Evolutionary conservation across 1,140 invertebrate species (phyloP).

Genomic region (Philaenus spumarius): DNA sequence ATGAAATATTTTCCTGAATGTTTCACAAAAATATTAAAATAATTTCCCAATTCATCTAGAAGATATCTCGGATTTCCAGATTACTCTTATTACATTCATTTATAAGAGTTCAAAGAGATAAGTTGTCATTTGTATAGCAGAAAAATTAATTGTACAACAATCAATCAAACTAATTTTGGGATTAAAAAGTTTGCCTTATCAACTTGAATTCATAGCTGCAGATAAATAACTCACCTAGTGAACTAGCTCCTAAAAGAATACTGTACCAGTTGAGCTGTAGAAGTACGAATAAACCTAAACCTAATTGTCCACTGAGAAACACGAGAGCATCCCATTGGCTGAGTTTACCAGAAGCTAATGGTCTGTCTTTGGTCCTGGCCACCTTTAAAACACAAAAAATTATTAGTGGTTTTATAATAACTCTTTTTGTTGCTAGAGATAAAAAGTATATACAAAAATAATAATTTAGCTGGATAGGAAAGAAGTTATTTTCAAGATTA

Average conservation of each 20-base stretch:
- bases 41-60: no score
- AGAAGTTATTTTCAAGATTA: neutral
- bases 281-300: slow-evolving; percentile 70
- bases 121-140: no score
- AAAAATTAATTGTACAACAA: no score
- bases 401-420: neutral
- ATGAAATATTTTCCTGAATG: no score
- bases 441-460: neutral
- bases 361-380: slow-evolving; percentile 72
- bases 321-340: slow-evolving; percentile 63
- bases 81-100: no score
- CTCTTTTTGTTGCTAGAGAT: neutral
- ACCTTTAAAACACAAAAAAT: slow-evolving; percentile 50
- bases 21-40: no score
- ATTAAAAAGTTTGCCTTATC: no score
- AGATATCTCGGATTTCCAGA: no score
- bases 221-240: slow-evolving; percentile 56
- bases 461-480: no score
- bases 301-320: slow-evolving; percentile 78
- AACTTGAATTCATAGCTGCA: no score
- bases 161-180: no score
- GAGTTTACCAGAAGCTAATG: slow-evolving; percentile 75
- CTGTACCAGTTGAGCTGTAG: slow-evolving; percentile 90
- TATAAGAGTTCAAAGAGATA: no score
- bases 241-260: slow-evolving; percentile 74